These are phyloP conservation scores for Ivindomyrus marchei DNA, from an alignment of 2,113 vertebrate species.

Conservation along the genomic window DNA sequence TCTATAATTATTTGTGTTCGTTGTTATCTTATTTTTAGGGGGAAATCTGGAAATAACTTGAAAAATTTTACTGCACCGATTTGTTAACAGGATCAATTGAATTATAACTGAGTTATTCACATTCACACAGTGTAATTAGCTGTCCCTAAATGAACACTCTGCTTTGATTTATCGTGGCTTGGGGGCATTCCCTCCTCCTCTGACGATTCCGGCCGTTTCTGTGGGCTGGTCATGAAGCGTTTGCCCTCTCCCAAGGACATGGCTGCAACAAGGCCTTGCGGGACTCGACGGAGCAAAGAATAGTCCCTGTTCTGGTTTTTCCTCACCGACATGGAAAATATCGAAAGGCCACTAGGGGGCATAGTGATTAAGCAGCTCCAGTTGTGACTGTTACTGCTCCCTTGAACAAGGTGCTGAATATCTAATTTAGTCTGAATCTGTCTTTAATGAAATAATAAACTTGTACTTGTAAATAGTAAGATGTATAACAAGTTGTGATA, in stretches of 20 bases:
- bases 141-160: not conserved
- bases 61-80: not conserved
- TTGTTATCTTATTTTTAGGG: no score
- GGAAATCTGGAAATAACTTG: not conserved
- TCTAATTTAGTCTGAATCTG: not conserved
- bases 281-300: not conserved
- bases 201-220: conserved; percentile 3
- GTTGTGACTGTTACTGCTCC: not conserved
- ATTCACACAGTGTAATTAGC: conserved; percentile 5
- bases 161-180: not conserved
- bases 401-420: not conserved
- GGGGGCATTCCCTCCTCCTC: not conserved
- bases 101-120: not conserved
- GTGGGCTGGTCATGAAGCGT: not conserved
- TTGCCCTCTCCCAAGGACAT: conserved; percentile 9
- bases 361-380: not conserved
- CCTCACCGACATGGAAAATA: not conserved
- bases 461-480: not conserved
- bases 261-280: not conserved
- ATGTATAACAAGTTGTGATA: not conserved
- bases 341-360: not conserved
- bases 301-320: not conserved
- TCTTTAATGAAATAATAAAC: not conserved
- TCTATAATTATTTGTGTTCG: not conserved
- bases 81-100: conserved; percentile 1